Conservation (phyloP, 1,140 invertebrate species). For the Lasaia peninsularis region DNA sequence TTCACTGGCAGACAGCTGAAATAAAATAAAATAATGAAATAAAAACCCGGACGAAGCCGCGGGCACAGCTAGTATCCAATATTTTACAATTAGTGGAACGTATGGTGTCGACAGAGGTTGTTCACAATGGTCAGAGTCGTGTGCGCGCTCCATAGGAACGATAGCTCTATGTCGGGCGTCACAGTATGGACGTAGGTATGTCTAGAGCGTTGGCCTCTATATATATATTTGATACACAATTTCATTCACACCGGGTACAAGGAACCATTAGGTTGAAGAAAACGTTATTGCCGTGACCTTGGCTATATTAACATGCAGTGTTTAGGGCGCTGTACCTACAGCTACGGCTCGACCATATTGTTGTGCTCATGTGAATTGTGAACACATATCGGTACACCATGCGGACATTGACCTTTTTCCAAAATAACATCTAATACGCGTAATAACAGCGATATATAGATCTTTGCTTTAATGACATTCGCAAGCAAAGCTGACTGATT, state of each 20-base stretch:
- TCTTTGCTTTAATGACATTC: too few species aligned
- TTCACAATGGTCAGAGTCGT: background rate
- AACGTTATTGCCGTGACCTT: background rate
- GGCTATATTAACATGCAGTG: background rate
- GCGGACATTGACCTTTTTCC: background rate
- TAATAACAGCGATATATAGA: too few species aligned
- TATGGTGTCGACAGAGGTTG: too few species aligned
- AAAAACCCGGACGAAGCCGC: too few species aligned
- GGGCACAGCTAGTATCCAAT: too few species aligned
- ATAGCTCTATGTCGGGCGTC: background rate
- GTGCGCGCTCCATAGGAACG: too few species aligned
- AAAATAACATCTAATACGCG: background rate
- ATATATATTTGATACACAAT: background rate
- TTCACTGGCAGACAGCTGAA: too few species aligned
- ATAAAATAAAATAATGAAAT: too few species aligned
- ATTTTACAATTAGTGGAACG: too few species aligned
- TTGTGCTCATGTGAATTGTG: background rate
- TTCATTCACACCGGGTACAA: constrained; percentile 5
- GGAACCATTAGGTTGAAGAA: background rate
- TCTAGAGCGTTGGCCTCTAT: constrained; percentile 5
- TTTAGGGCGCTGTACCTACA: too few species aligned
- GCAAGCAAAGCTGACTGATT: too few species aligned
- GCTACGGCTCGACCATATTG: too few species aligned
- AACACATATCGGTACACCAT: background rate
- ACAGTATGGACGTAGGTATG: background rate